A percentile compares a stretch with the other conserved stretches of the same genome.
phyloP scores from a whole-genome alignment of 2,888 invertebrate species.

The Seladonia tumulorum region DNA sequence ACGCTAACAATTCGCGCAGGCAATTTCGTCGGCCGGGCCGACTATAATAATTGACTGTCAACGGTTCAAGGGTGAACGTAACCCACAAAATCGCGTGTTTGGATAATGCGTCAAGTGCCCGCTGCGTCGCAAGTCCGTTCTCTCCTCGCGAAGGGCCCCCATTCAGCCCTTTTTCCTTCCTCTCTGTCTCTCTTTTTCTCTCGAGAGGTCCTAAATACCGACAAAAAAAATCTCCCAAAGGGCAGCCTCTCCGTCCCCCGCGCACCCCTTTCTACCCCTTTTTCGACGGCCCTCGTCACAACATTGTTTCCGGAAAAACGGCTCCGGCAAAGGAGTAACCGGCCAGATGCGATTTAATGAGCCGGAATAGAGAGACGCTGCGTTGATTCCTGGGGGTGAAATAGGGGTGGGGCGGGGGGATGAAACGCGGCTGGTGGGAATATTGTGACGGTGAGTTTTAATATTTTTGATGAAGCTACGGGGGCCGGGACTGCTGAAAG shows the following conservation, averaged over 20 bases:
- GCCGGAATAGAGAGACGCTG: slow-evolving; percentile 54
- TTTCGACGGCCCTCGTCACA: slow-evolving; percentile 80
- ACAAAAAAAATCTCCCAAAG: slow-evolving; percentile 66
- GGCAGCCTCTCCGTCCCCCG: slow-evolving; percentile 38
- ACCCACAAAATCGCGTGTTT: slow-evolving; percentile 70
- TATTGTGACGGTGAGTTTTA: slow-evolving; percentile 17
- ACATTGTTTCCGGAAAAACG: slow-evolving; percentile 82
- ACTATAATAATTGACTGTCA: slow-evolving; percentile 28
- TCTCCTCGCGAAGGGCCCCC: slow-evolving; percentile 68
- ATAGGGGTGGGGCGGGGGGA: background rate
- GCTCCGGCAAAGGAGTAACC: slow-evolving; percentile 64
- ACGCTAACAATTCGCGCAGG: slow-evolving; percentile 3
- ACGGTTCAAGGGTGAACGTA: slow-evolving; percentile 40
- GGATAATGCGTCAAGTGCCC: slow-evolving; percentile 76
- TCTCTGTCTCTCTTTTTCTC: slow-evolving; percentile 41
- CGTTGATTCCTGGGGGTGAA: slow-evolving; percentile 11
- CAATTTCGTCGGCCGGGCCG: background rate
- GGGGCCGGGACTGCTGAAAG: background rate
- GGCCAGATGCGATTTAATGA: slow-evolving; percentile 72
- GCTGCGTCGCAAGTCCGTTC: slow-evolving; percentile 59
- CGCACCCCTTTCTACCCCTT: slow-evolving; percentile 53
- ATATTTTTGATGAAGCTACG: slow-evolving; percentile 20
- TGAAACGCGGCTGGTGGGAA: slow-evolving; percentile 21
- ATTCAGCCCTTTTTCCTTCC: slow-evolving; percentile 72
- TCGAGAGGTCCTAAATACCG: slow-evolving; percentile 75